Percentiles rank a stretch among this genome's conserved stretches.
phyloP scores from a whole-genome alignment of 2,888 invertebrate species.

The Catocala fraxini region DNA sequence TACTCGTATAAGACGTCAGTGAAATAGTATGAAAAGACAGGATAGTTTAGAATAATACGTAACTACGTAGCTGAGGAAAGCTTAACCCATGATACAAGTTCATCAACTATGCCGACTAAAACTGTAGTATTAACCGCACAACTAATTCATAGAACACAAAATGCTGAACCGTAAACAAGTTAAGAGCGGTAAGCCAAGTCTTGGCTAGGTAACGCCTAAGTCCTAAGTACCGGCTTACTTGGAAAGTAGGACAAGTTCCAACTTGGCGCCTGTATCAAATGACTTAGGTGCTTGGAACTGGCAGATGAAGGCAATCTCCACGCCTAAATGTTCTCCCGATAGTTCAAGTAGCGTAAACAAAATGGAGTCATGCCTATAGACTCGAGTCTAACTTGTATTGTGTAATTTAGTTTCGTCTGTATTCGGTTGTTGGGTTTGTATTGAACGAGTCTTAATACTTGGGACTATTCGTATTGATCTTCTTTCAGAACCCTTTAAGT shows the following conservation, averaged over 20 bases:
- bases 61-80: neutral
- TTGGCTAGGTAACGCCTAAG: slow-evolving; percentile 17
- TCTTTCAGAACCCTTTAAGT: no score
- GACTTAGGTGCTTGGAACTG: slow-evolving; percentile 42
- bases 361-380: slow-evolving; percentile 11
- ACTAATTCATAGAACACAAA: slow-evolving; percentile 26
- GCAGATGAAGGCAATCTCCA: slow-evolving; percentile 43
- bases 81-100: slow-evolving; percentile 13
- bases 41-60: no score
- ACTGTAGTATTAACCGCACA: slow-evolving; percentile 4
- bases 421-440: no score
- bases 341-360: slow-evolving; percentile 26
- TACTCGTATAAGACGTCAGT: no score
- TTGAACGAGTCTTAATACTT: no score
- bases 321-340: slow-evolving; percentile 33
- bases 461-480: no score
- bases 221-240: slow-evolving; percentile 25
- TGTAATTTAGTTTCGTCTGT: no score
- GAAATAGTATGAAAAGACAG: no score
- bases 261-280: slow-evolving; percentile 51
- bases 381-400: neutral
- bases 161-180: slow-evolving; percentile 27
- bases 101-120: slow-evolving; percentile 11
- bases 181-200: slow-evolving; percentile 32
- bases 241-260: slow-evolving; percentile 48